These are phyloP conservation scores for Lagopus muta DNA, from an alignment of 2,113 vertebrate genomes.

Conservation along the genomic window DNA sequence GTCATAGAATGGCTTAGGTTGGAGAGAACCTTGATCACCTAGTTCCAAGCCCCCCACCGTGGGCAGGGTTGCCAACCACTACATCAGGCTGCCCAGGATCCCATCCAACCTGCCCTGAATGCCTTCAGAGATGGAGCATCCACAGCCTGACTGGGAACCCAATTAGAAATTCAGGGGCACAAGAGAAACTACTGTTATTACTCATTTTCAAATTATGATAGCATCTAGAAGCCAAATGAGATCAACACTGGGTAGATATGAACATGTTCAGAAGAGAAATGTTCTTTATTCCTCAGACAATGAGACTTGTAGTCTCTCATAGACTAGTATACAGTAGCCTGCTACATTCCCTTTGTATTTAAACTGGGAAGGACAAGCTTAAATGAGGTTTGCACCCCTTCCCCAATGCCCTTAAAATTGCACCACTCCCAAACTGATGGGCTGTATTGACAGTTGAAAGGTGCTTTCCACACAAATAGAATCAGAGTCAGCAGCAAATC, in stretches of 20 bases:
- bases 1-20: no score
- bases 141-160: no score
- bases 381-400: background rate
- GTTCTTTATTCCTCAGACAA: conserved; percentile 2
- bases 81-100: no score
- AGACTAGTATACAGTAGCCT: background rate
- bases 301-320: background rate
- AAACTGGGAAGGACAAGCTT: background rate
- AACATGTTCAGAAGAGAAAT: background rate
- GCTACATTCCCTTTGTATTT: background rate
- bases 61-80: no score
- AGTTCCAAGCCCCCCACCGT: no score
- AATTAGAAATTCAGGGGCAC: no score
- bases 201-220: conserved; percentile 2
- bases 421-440: background rate
- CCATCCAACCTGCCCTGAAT: no score
- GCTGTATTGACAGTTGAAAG: background rate
- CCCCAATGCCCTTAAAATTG: background rate
- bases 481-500: background rate
- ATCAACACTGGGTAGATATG: background rate
- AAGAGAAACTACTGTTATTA: background rate
- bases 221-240: conserved; percentile 3
- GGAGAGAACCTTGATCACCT: no score
- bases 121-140: no score
- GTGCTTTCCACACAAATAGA: background rate